Evolutionary conservation across 2,888 invertebrate genomes (phyloP).

Genomic region (Trachelus stipa): DNA sequence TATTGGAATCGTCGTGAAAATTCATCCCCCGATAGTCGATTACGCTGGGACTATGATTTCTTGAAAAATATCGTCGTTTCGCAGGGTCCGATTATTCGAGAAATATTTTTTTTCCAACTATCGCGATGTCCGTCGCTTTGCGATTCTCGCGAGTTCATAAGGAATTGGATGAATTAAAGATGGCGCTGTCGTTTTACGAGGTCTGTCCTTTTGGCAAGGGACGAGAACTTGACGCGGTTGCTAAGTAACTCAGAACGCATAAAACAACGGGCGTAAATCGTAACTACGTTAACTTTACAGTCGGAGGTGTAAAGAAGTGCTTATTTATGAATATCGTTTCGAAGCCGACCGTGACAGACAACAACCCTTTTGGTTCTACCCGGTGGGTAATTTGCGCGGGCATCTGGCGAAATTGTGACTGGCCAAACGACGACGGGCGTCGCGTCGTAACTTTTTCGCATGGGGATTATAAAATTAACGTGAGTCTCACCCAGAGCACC

Average conservation of each 20-base stretch:
- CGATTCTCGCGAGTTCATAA: neutral
- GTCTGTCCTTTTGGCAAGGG: neutral
- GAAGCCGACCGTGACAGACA: neutral
- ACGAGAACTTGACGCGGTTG: neutral
- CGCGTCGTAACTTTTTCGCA: slow-evolving; percentile 35
- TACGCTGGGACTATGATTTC: no score
- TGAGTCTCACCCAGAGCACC: slow-evolving; percentile 30
- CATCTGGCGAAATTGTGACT: slow-evolving; percentile 46
- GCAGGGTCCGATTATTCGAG: no score
- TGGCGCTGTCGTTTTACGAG: slow-evolving; percentile 6
- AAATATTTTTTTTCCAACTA: no score
- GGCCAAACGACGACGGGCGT: slow-evolving; percentile 31
- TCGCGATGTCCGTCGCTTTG: neutral
- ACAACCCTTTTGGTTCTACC: slow-evolving; percentile 31
- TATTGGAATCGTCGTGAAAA: no score
- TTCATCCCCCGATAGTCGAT: no score
- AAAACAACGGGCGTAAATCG: slow-evolving; percentile 22
- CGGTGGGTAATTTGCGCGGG: slow-evolving; percentile 40
- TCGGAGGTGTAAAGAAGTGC: slow-evolving; percentile 27
- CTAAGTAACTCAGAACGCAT: slow-evolving; percentile 2
- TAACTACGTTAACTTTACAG: slow-evolving; percentile 40
- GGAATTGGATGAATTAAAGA: neutral
- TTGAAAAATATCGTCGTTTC: no score
- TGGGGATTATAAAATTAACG: slow-evolving; percentile 64
- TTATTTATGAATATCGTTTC: slow-evolving; percentile 35